A percentile compares a stretch with the other conserved stretches of the same genome.
phyloP scores from a whole-genome alignment of 2,888 invertebrate genomes.

The Ornithoptera priamus region DNA sequence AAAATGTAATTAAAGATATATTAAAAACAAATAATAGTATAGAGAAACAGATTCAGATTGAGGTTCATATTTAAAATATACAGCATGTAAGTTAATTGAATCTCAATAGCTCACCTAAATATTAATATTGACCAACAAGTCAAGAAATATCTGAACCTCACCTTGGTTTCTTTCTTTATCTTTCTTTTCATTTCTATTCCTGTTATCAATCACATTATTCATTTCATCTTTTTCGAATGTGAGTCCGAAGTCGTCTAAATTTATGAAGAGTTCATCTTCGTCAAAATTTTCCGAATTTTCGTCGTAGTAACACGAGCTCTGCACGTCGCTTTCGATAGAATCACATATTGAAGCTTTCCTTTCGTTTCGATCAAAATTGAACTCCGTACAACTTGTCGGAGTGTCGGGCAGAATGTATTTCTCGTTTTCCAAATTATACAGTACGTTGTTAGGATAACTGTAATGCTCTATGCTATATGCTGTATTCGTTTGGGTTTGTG shows the following conservation, averaged over 20 bases:
- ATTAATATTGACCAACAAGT: no score
- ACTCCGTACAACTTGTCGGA: conserved; percentile 70
- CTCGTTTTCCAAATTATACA: conserved; percentile 63
- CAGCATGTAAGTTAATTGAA: no score
- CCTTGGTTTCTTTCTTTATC: conserved; percentile 64
- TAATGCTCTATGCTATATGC: conserved; percentile 69
- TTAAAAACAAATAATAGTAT: no score
- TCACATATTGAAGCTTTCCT: conserved; percentile 68
- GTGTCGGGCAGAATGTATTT: conserved; percentile 68
- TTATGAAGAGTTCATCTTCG: conserved; percentile 72
- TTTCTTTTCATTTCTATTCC: conserved; percentile 46
- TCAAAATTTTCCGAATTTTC: conserved; percentile 71
- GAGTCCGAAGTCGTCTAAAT: conserved; percentile 71
- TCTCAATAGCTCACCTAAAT: no score
- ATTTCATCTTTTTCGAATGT: conserved; percentile 59
- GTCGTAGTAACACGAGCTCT: conserved; percentile 67
- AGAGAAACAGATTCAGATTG: no score
- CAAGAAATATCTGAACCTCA: conserved; percentile 34
- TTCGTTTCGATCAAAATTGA: conserved; percentile 59
- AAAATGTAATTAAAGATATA: no score
- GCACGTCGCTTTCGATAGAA: conserved; percentile 70
- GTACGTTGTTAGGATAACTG: conserved; percentile 72
- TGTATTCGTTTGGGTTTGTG: conserved; percentile 36
- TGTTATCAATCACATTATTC: conserved; percentile 38
- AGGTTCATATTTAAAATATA: no score